phyloP scores from a whole-genome alignment of 23 tunicate genomes.

The Trididemnum miniatum region DNA sequence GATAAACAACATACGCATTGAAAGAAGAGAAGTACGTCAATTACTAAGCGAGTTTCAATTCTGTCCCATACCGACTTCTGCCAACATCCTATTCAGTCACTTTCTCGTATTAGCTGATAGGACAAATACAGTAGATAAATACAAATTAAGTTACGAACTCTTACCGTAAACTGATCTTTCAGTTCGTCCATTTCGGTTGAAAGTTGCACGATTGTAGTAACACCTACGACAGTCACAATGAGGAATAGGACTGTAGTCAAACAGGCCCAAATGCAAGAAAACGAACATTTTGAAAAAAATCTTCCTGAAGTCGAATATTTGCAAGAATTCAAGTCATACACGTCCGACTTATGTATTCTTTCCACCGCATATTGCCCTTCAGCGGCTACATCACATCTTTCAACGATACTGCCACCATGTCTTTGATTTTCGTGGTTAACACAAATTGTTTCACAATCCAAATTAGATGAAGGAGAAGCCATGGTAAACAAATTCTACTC shows the following conservation, averaged over 20 bases:
- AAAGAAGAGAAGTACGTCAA: no score
- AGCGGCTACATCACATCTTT: not conserved
- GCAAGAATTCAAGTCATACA: not conserved
- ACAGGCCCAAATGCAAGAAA: slow-evolving; percentile 32
- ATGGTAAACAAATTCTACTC: no score
- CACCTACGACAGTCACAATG: slow-evolving; percentile 10
- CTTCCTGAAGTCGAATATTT: not conserved
- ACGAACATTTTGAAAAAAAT: not conserved
- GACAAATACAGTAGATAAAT: no score
- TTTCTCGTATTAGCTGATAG: no score
- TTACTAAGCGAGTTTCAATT: no score
- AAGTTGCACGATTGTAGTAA: slow-evolving; percentile 17
- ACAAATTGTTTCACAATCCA: slow-evolving; percentile 18
- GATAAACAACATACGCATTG: no score
- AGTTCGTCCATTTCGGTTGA: slow-evolving; percentile 39
- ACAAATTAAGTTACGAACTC: no score
- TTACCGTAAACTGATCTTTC: slow-evolving; percentile 32
- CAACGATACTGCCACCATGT: not conserved
- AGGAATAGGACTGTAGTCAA: slow-evolving; percentile 10
- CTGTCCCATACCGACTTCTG: no score
- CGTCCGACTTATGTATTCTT: not conserved
- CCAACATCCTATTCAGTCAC: no score
- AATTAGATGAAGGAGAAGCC: not conserved
- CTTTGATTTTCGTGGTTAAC: not conserved
- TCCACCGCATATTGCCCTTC: not conserved